These are phyloP conservation scores for Melanotaenia maccullochi DNA, from an alignment of 2,797 vertebrate genomes.

Conservation along the genomic window DNA sequence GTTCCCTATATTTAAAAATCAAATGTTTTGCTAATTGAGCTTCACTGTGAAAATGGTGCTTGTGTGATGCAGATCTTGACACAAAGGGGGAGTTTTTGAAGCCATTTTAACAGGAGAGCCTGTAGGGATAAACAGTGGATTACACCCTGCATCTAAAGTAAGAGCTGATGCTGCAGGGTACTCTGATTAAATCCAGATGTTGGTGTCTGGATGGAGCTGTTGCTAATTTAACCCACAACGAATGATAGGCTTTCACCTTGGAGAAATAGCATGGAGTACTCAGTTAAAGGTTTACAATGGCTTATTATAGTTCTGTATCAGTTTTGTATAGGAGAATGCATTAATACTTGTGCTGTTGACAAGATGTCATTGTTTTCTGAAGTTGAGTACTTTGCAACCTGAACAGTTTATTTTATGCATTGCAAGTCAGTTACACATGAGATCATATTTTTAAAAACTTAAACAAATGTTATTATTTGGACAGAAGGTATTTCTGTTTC, in stretches of 20 bases:
- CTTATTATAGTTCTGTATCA: neutral
- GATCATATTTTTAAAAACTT: neutral
- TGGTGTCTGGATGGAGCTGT: neutral
- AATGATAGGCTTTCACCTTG: neutral
- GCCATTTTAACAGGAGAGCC: neutral
- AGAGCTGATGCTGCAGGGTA: neutral
- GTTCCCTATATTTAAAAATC: slow-evolving; percentile 51
- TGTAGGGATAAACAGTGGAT: neutral
- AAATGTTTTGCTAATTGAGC: neutral
- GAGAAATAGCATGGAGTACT: neutral
- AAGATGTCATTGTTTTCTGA: neutral
- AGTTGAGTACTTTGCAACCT: neutral
- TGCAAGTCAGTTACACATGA: neutral
- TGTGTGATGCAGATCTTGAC: neutral
- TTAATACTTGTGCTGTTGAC: neutral
- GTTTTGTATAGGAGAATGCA: neutral
- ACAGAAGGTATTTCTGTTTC: neutral
- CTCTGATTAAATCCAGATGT: neutral
- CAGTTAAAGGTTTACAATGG: neutral
- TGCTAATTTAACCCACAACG: neutral
- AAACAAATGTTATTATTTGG: neutral
- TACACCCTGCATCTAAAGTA: no score
- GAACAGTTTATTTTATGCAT: neutral
- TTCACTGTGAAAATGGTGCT: neutral
- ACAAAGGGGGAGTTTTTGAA: neutral